A percentile compares a stretch with the other conserved stretches of the same genome.
Conservation (phyloP, 2,113 vertebrate genomes). For the Astur gentilis region DNA sequence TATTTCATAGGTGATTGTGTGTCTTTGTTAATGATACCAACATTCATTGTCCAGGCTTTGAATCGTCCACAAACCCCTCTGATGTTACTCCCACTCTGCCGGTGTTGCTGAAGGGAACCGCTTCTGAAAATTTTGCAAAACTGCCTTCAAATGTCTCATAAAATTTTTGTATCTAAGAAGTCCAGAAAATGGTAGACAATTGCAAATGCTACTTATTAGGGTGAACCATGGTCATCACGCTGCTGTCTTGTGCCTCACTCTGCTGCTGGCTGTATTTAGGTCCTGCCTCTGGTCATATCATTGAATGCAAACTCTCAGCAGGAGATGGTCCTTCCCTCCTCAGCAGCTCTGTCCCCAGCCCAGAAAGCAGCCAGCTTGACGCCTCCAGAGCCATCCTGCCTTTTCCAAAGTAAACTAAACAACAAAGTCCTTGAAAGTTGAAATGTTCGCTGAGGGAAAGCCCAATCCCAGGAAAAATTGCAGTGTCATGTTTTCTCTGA, state of each 20-base stretch:
- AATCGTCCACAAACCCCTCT: neutral
- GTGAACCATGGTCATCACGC: neutral
- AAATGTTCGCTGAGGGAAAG: neutral
- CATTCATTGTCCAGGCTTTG: neutral
- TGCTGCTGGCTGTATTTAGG: neutral
- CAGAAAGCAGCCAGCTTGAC: neutral
- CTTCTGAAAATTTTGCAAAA: neutral
- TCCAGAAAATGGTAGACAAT: neutral
- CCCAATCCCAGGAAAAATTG: neutral
- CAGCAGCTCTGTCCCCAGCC: neutral
- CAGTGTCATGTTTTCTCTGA: accelerated
- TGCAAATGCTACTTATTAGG: neutral
- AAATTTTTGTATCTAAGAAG: neutral
- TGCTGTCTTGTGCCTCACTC: neutral
- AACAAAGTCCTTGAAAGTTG: neutral
- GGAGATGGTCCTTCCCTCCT: neutral
- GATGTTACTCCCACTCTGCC: neutral
- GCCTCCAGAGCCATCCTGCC: neutral
- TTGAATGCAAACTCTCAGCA: neutral
- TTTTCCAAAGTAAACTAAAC: neutral
- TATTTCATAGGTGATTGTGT: neutral
- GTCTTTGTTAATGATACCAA: neutral
- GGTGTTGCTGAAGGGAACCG: neutral
- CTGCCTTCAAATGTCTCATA: neutral
- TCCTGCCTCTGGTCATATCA: neutral